Percentiles rank a stretch among this genome's conserved stretches.
Conservation (phyloP, 1,140 invertebrate genomes). For the Drosophila parvula region DNA sequence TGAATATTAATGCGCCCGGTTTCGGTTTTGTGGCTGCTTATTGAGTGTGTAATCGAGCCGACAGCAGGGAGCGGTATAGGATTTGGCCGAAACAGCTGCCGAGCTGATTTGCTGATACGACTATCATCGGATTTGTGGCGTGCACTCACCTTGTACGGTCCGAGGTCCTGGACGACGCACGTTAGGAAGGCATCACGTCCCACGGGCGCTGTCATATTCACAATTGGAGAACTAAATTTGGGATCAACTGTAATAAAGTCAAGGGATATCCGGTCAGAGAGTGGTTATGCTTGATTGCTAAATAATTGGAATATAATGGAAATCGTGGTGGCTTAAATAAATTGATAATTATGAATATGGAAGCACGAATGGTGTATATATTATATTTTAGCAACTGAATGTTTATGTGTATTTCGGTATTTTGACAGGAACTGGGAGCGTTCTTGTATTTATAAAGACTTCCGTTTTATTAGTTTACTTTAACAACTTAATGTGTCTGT, state of each 20-base stretch:
- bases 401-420: background rate
- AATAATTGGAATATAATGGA: conserved; percentile 53
- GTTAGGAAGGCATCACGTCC: conserved; percentile 92
- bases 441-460: too few relatives aligned
- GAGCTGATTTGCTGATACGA: conserved; percentile 46
- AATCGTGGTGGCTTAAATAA: conserved; percentile 20
- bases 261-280: conserved; percentile 56
- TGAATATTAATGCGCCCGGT: conserved; percentile 77
- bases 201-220: conserved; percentile 92
- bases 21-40: conserved; percentile 71
- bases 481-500: too few relatives aligned
- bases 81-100: conserved; percentile 5
- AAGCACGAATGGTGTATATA: too few relatives aligned
- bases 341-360: background rate
- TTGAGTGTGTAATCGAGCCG: conserved; percentile 80
- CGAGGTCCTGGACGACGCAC: conserved; percentile 93
- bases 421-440: too few relatives aligned
- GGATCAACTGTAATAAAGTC: conserved; percentile 88
- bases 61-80: conserved; percentile 4
- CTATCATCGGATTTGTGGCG: conserved; percentile 42
- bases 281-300: conserved; percentile 22
- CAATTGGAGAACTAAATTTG: conserved; percentile 92
- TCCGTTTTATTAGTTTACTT: too few relatives aligned
- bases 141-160: conserved; percentile 91
- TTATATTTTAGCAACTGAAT: background rate